Conservation (phyloP, 2,113 vertebrate genomes). For the Limanda limanda region DNA sequence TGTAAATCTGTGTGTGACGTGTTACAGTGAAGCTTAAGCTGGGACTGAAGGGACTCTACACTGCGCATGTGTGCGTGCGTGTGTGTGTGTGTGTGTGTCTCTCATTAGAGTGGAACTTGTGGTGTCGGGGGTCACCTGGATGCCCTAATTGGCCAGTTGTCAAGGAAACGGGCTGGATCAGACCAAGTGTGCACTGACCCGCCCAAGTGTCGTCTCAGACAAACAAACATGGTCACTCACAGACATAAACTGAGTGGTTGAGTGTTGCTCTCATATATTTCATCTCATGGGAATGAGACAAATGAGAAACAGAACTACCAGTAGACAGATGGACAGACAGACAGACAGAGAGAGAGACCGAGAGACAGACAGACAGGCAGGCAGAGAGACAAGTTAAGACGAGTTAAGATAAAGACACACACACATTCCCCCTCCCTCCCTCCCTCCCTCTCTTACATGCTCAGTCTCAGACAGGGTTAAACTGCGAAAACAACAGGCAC, state of each 20-base stretch:
- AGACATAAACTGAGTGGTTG: constrained; percentile 1
- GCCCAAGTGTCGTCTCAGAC: constrained; percentile 38
- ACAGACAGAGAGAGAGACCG: constrained; percentile 15
- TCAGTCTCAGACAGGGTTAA: constrained; percentile 31
- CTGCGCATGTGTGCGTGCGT: neutral
- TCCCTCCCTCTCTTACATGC: neutral
- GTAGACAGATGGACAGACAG: constrained; percentile 38
- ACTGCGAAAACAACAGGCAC: constrained; percentile 28
- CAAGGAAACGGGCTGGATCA: constrained; percentile 62
- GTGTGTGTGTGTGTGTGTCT: constrained; percentile 15
- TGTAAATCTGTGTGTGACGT: constrained; percentile 9
- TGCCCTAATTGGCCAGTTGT: constrained; percentile 72
- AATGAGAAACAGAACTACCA: constrained; percentile 49
- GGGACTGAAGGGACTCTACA: neutral
- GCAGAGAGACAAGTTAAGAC: neutral
- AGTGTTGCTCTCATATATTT: constrained; percentile 14
- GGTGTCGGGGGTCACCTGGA: constrained; percentile 65
- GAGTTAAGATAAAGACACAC: constrained; percentile 2
- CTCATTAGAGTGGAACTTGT: constrained; percentile 57
- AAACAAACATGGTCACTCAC: constrained; percentile 36
- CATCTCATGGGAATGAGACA: constrained; percentile 35
- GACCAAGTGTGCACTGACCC: constrained; percentile 46
- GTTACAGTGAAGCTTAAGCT: constrained; percentile 7
- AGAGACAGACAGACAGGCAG: constrained; percentile 12
- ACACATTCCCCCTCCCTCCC: neutral